These are phyloP conservation scores for Leucophenga montana DNA, from an alignment of 2,888 invertebrate genomes.

Conservation along the genomic window DNA sequence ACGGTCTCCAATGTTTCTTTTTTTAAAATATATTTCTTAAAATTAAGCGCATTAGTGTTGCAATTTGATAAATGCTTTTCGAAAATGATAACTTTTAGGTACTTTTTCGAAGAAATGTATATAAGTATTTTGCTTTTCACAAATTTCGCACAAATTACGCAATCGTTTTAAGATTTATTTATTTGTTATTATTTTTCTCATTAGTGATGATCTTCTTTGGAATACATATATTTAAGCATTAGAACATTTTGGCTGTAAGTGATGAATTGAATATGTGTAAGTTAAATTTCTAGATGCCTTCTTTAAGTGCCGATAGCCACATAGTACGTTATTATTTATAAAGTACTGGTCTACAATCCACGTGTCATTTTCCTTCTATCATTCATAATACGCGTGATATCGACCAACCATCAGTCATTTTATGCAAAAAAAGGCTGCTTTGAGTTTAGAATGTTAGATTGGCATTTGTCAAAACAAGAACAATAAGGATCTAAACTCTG, in stretches of 20 bases:
- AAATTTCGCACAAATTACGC: constrained; percentile 30
- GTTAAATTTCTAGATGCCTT: neutral
- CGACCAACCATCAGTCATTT: constrained; percentile 19
- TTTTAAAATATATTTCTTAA: constrained; percentile 5
- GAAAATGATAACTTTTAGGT: constrained; percentile 28
- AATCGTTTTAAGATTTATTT: constrained; percentile 35
- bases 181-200: constrained; percentile 34
- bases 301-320: constrained; percentile 40
- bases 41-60: constrained; percentile 48
- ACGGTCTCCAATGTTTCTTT: neutral
- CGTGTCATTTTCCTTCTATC: constrained; percentile 7
- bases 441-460: constrained; percentile 48
- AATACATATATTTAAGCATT: constrained; percentile 59
- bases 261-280: constrained; percentile 52
- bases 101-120: neutral
- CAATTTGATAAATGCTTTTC: constrained; percentile 43
- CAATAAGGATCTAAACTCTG: constrained; percentile 18
- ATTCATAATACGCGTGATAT: constrained; percentile 11
- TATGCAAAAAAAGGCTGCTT: constrained; percentile 35
- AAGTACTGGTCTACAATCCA: neutral
- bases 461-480: constrained; percentile 46
- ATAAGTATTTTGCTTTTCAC: neutral
- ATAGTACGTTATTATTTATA: constrained; percentile 8
- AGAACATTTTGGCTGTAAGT: too few relatives aligned
- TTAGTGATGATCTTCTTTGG: constrained; percentile 11